Conservation (phyloP, 2,797 vertebrate species). For the Phylloscopus collybita region DNA sequence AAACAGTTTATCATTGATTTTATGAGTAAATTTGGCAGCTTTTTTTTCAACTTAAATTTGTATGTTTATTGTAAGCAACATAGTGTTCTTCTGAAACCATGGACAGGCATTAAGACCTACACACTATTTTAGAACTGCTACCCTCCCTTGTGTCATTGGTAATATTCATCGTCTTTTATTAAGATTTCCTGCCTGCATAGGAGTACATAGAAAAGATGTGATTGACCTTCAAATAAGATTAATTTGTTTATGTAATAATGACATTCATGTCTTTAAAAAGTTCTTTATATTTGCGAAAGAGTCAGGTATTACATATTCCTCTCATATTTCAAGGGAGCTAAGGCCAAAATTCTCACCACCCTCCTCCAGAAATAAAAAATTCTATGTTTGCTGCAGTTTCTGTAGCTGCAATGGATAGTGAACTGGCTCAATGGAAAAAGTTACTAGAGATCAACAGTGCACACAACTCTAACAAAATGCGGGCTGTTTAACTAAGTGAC, state of each 20-base stretch:
- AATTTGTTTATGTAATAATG: neutral
- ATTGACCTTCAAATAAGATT: neutral
- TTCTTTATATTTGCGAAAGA: neutral
- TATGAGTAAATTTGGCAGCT: neutral
- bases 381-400: neutral
- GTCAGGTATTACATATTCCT: neutral
- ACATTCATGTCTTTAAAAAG: neutral
- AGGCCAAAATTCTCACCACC: neutral
- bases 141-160: neutral
- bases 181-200: neutral
- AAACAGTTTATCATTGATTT: neutral
- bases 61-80: neutral
- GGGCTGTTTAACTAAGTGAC: neutral
- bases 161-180: neutral
- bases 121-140: neutral
- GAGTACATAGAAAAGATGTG: neutral
- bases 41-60: neutral
- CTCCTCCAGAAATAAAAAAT: neutral
- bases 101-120: neutral
- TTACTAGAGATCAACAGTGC: neutral
- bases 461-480: neutral
- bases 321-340: neutral
- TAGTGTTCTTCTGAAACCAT: neutral
- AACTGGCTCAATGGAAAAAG: neutral
- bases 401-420: neutral